Conservation (phyloP, 2,113 vertebrate species). For the Strix aluco region DNA sequence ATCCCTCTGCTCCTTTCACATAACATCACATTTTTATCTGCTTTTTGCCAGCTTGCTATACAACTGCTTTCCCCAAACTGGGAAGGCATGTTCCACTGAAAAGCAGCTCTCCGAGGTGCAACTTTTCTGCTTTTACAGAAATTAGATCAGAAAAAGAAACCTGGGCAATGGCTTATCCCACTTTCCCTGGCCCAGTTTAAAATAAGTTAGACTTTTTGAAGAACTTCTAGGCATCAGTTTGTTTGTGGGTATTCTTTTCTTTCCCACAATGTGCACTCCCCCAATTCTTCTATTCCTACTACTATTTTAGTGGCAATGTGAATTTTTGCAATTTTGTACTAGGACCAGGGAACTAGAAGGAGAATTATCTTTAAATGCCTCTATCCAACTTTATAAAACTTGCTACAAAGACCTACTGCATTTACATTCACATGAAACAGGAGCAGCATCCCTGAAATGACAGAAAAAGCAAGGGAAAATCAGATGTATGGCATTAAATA, state of each 20-base stretch:
- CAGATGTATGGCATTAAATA: background rate
- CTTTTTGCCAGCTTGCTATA: background rate
- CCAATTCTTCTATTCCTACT: background rate
- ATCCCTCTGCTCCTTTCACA: background rate
- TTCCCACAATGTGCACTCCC: rapidly evolving
- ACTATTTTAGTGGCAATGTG: background rate
- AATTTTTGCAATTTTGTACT: background rate
- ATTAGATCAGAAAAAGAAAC: background rate
- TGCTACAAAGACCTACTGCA: background rate
- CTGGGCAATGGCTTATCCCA: background rate
- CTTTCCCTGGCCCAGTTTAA: background rate
- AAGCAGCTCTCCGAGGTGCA: background rate
- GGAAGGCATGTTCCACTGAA: background rate
- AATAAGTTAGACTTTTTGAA: background rate
- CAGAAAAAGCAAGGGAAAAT: background rate
- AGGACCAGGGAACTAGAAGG: background rate
- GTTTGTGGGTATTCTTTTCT: background rate
- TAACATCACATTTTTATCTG: background rate
- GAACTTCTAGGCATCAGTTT: background rate
- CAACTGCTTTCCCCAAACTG: background rate
- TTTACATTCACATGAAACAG: background rate
- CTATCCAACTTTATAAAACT: background rate
- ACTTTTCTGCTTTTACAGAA: background rate
- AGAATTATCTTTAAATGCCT: background rate
- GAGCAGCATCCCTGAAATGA: background rate